These are phyloP conservation scores for Drosophila nigromelanica DNA, from an alignment of 1,140 invertebrate genomes.

Conservation along the genomic window DNA sequence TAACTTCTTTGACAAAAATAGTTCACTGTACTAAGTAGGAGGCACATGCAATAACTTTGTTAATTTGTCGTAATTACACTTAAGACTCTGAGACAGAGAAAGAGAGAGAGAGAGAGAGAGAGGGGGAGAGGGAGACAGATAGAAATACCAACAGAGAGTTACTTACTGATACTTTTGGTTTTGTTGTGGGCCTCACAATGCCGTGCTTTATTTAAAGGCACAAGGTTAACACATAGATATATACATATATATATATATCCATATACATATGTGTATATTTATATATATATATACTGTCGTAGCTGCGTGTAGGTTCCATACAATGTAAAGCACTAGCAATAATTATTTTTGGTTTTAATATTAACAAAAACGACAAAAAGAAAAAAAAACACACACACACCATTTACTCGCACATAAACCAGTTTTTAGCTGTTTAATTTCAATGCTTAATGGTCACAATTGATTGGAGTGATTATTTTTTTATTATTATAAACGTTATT, in stretches of 20 bases:
- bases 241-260: neutral
- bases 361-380: slow-evolving; percentile 48
- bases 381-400: too few species aligned
- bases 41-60: slow-evolving; percentile 57
- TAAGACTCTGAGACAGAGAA: slow-evolving; percentile 11
- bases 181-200: slow-evolving; percentile 62
- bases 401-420: slow-evolving; percentile 52
- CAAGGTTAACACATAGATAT: slow-evolving; percentile 62
- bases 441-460: slow-evolving; percentile 74
- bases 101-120: neutral
- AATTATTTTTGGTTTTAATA: slow-evolving; percentile 75
- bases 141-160: neutral
- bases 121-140: neutral
- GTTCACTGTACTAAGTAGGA: slow-evolving; percentile 58
- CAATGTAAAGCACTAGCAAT: slow-evolving; percentile 67
- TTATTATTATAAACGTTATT: slow-evolving; percentile 50
- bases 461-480: slow-evolving; percentile 73
- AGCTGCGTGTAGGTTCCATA: slow-evolving; percentile 66
- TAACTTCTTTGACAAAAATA: slow-evolving; percentile 62
- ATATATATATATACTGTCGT: slow-evolving; percentile 24
- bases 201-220: slow-evolving; percentile 77
- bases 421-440: slow-evolving; percentile 69
- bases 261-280: too few species aligned
- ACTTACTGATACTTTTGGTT: slow-evolving; percentile 19
- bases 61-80: slow-evolving; percentile 74